Evolutionary conservation across 2,888 invertebrate species (phyloP), one percentile per base, ranked within the genome.

Genomic region (Zaprionus lineosus): DNA sequence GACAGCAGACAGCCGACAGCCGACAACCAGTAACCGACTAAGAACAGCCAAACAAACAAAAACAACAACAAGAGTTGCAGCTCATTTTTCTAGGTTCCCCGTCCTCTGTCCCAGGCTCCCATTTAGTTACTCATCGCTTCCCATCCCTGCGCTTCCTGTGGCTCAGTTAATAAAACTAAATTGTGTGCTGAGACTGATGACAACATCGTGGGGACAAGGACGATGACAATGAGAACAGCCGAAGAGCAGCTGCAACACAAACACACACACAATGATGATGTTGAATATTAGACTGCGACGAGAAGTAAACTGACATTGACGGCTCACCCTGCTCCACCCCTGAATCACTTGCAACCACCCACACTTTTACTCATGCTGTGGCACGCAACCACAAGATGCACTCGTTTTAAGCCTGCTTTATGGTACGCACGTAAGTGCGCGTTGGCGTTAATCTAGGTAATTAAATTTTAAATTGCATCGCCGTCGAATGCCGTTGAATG

Each of bases 81-180:
- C 46, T 68, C 58, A 65, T 76, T 76, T 68, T 64, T 50, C 64
- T 67, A 50, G 34, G 29, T 56, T 28, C n/a, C 68, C 36, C 48
- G 55, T 63, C 28, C 29, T 29, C 15, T n/a, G n/a, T 11, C 24
- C 8, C 40, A n/a, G 15, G 12, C n/a, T 53, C 34, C 47, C 47
- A 31, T 50, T 33, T 41, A 33, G 15, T 34, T 1, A 15, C 14
- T 21, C 31, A 41, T 47, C 28, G n/a, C 6, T 21, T 46, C 24
- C n/a, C 28, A 29, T 28, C 34, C 11, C 12, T 29, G 2, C 3
- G 40, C 31, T 48, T 33, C 29, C 51, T 15, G 26, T 59, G 53
- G 53, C 61, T 41, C 53, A 59, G 83, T 84, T 82, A 84, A 84
- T 79, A 78, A 84, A 84, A 82, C 84, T 74, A 61, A 81, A 78